A percentile compares a stretch with the other conserved stretches of the same genome.
phyloP scores from a whole-genome alignment of 2,888 invertebrate species.

The Catotricha subobsoleta region DNA sequence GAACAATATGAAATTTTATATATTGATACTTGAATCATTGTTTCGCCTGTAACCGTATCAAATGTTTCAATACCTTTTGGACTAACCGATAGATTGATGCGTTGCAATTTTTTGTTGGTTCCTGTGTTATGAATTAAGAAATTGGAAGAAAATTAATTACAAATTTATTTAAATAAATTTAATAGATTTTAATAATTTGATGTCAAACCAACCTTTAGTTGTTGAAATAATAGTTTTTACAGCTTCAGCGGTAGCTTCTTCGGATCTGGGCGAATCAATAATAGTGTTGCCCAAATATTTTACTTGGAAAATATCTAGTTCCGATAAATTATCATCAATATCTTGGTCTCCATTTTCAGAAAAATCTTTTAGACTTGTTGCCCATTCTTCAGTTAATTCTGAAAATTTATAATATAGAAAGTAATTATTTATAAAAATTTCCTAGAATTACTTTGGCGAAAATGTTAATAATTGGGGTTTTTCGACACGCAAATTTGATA shows the following conservation, averaged over 20 bases:
- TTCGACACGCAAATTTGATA: no score
- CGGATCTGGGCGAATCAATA: conserved; percentile 17
- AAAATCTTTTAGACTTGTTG: conserved; percentile 14
- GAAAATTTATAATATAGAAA: neutral
- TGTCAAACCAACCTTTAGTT: conserved; percentile 27
- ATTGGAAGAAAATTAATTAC: no score
- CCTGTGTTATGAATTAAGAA: no score
- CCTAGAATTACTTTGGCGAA: no score
- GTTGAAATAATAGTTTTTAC: conserved; percentile 59
- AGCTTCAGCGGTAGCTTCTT: conserved; percentile 53
- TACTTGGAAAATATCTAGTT: conserved; percentile 15
- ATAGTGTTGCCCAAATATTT: conserved; percentile 21
- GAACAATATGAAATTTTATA: conserved; percentile 85
- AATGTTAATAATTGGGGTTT: no score
- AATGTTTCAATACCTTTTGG: conserved; percentile 58
- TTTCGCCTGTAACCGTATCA: conserved; percentile 49
- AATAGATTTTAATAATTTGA: neutral
- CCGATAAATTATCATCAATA: conserved; percentile 13
- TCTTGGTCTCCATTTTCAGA: conserved; percentile 5
- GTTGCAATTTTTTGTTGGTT: conserved; percentile 35
- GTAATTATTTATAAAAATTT: no score
- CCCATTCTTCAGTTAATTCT: conserved; percentile 16
- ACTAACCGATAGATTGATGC: conserved; percentile 56
- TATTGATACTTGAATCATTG: conserved; percentile 61
- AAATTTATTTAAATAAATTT: neutral